Evolutionary conservation across 2,888 invertebrate genomes (phyloP), one percentile per base, ranked within the genome.

Genomic region (Subacronicta megacephala): DNA sequence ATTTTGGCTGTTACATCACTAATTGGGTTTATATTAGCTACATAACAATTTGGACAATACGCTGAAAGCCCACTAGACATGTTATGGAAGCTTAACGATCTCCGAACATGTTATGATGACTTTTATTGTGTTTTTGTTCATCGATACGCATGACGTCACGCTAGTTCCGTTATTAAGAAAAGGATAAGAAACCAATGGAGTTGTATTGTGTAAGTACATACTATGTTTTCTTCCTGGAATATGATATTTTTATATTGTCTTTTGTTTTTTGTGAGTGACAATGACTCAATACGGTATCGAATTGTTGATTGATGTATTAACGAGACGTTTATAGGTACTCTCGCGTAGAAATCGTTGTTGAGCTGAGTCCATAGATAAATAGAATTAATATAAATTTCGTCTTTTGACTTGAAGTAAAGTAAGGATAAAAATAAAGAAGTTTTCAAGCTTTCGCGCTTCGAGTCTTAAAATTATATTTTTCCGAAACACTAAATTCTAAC

Each of bases 11-110:
- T 58, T 58, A 66, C 76, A 76, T 60, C 57, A 56, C 56, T 70
- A 75, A 75, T 76, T 73, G 57, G 42, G 50, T 57, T 70, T 66
- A 52, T 70, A 73, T 66, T 76, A 67, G 58, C 36, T 38, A 64
- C 67, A 76, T 75, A 67, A 75, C 77, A 60, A 62, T 76, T 73
- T 62, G 46, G 57, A 51, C 59, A 45, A 43, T 52, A 49, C 57
- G 44, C 50, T 36, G 31, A 33, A 37, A 42, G 47, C 53, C 61
- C 62, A 50, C 44, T 51, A 54, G 49, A 41, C 53, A 44, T 55
- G 50, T 60, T 51, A 36, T 35, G 26, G 51, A 16, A 31, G 52
- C 41, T 52, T 44, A 40, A 43, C 29, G 44, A 42, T 69, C 57
- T 46, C 41, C 64, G 36, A 66, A 50, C 40, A 36, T 59, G 60